Conservation (phyloP, 2,888 invertebrate species). For the Tanytarsus gracilentus region DNA sequence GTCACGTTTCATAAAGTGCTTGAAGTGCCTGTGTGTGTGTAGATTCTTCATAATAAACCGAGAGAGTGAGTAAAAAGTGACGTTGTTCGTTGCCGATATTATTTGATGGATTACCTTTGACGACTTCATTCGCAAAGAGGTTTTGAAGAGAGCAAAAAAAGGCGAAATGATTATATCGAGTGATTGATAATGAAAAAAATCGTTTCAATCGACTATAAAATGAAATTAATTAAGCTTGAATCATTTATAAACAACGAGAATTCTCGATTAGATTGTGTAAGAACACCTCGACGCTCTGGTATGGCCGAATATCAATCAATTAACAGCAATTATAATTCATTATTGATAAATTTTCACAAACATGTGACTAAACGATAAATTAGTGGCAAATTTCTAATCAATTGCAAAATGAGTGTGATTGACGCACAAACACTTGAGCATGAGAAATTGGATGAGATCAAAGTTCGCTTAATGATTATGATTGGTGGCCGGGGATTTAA, state of each 20-base stretch:
- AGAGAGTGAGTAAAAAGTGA: not conserved
- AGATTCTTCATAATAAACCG: not conserved
- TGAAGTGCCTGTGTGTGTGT: not conserved
- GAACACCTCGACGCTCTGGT: too few species aligned
- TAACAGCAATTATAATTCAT: conserved; percentile 27
- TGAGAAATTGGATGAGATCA: too few species aligned
- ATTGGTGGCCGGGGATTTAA: too few species aligned
- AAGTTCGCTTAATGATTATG: too few species aligned
- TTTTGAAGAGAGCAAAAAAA: too few species aligned
- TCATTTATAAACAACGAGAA: conserved; percentile 9
- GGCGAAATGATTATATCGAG: not conserved
- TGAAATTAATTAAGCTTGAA: conserved; percentile 27
- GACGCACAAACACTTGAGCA: too few species aligned
- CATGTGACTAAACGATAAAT: too few species aligned
- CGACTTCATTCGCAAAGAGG: conserved; percentile 5
- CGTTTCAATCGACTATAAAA: conserved; percentile 15
- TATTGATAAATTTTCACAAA: conserved; percentile 10
- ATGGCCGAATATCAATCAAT: conserved; percentile 28
- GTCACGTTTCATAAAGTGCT: conserved; percentile 26
- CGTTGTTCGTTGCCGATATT: not conserved
- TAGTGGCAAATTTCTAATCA: too few species aligned
- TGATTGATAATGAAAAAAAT: conserved; percentile 24
- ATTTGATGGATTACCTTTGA: conserved; percentile 25
- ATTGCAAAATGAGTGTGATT: too few species aligned
- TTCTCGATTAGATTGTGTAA: conserved; percentile 22